Evolutionary conservation across 2,113 vertebrate species (phyloP).

Genomic region (Anhinga anhinga): DNA sequence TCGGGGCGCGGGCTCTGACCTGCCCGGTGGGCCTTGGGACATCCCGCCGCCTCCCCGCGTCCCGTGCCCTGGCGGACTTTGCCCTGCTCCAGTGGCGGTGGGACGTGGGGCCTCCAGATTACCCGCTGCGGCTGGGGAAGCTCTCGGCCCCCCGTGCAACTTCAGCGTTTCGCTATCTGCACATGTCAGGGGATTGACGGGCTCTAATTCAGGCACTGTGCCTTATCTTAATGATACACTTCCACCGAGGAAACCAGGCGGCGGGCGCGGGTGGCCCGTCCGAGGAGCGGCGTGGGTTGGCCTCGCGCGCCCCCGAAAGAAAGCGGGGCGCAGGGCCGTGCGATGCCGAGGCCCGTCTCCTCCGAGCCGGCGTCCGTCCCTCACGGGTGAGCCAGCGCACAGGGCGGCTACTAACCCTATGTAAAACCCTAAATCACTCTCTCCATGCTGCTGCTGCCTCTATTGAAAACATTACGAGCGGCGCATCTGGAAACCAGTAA

Average conservation of each 20-base stretch:
- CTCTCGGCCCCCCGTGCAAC: not conserved
- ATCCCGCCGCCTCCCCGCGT: rapidly evolving
- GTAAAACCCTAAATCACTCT: conserved; percentile 23
- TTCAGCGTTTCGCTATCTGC: not conserved
- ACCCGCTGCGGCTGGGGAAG: not conserved
- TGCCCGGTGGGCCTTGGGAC: not conserved
- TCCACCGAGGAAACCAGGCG: not conserved
- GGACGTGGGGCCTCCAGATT: not conserved
- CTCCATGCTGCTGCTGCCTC: conserved; percentile 17
- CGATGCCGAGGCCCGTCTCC: rapidly evolving
- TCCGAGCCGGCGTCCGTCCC: not conserved
- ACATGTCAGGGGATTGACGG: not conserved
- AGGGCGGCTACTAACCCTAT: conserved; percentile 19
- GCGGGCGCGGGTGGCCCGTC: not conserved
- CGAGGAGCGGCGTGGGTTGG: not conserved
- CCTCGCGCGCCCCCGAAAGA: not conserved
- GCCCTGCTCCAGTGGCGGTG: not conserved
- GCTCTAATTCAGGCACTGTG: not conserved
- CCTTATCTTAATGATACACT: conserved; percentile 6
- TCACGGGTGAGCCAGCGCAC: not conserved
- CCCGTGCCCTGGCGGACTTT: rapidly evolving
- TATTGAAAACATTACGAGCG: conserved; percentile 63
- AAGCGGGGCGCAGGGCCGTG: rapidly evolving
- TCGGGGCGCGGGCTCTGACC: not conserved
- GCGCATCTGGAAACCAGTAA: conserved; percentile 64